phyloP scores from a whole-genome alignment of 2,797 vertebrate species.

The Rhinichthys osculus region DNA sequence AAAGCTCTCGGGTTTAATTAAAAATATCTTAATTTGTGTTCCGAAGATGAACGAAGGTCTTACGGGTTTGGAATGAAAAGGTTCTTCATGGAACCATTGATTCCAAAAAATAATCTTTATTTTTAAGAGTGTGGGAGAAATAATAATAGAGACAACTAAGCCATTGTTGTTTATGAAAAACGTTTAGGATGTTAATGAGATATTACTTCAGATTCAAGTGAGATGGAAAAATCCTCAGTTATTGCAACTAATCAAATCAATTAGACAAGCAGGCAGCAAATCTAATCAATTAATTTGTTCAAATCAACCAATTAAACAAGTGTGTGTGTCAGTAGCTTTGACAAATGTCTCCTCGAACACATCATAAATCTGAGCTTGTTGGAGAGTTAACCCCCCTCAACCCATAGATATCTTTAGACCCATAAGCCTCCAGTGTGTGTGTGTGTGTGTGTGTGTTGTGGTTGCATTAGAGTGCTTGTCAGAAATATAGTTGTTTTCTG shows the following conservation, averaged over 20 bases:
- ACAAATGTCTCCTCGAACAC: constrained; percentile 11
- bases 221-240: neutral
- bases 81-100: neutral
- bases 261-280: neutral
- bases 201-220: neutral
- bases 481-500: constrained; percentile 48
- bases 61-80: neutral
- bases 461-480: constrained; percentile 42
- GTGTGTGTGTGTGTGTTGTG: neutral
- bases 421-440: neutral
- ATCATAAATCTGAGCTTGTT: constrained; percentile 48
- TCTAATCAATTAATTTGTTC: neutral
- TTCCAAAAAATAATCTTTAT: neutral
- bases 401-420: constrained; percentile 49
- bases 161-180: neutral
- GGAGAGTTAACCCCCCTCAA: constrained; percentile 32
- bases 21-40: too few relatives aligned
- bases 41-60: too few relatives aligned
- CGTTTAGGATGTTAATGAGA: neutral
- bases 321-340: constrained; percentile 22
- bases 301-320: constrained; percentile 5
- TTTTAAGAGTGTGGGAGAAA: neutral
- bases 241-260: neutral
- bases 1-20: too few relatives aligned
- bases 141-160: neutral